Base-by-base conservation (phyloP, 2,888 invertebrate species). In the Rhagonycha fulva region DNA sequence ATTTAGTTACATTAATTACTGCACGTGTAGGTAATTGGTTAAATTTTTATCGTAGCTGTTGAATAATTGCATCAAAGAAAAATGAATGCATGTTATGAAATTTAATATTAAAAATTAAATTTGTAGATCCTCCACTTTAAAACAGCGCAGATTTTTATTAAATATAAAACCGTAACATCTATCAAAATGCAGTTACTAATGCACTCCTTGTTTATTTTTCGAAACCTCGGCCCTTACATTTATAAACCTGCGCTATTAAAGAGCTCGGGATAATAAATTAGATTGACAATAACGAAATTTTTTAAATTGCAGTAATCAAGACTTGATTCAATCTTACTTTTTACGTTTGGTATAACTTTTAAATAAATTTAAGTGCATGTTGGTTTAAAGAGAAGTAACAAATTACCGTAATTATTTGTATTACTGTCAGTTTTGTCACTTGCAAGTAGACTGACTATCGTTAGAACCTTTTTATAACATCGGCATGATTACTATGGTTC, bases 1-100 rank as follows among this genome's bases (percentile, higher is more conserved):
- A 76, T 76, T 76, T 76, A 71, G 76, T 74, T 71, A 74, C 74
- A 66, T 76, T 74, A 76, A 76, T 76, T 74, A 74, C 74, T 24
- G 71, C 68, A 74, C 76, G 68, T 74, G 26, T 66, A 66, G 12
- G 76, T 71, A 76, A 74, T 74, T 74, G 76, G 74, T 74, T 74
- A 63, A 74, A 76, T 76, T 76, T 76, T 76, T 74, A 76, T 76
- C 74, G 71, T 74, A 71, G 28, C 74, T 66, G 74, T 67, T 74
- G 62, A 74, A 74, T 76, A 76, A 76, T 76, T 76, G 68, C 68
- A 68, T 74, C 68, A 71, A 74, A 76, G 76, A 71, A 74, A 76
- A 76, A 74, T 76, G 76, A 71, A 74, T 71, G 68, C 70, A 47
- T 47, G 47, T 47, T 47, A 47, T 47, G 47, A 47, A 47, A 47